A percentile compares a stretch with the other conserved stretches of the same genome.
Evolutionary conservation across 2,113 vertebrate species (phyloP).

Genomic region (Larimichthys crocea): DNA sequence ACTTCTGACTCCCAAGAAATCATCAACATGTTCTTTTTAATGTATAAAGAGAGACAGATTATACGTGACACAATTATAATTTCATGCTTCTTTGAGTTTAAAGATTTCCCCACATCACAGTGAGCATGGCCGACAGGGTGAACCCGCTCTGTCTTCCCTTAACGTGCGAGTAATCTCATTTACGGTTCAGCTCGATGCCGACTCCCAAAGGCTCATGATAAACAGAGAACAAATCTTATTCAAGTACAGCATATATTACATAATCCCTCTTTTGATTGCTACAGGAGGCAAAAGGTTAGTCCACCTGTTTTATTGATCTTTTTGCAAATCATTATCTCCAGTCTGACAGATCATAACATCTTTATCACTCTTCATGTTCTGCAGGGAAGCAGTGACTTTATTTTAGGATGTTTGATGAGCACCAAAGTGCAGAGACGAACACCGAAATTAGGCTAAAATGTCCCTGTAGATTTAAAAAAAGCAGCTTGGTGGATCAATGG

Average conservation of each 20-base stretch:
- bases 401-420: slow-evolving; percentile 1
- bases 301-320: slow-evolving; percentile 34
- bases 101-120: slow-evolving; percentile 12
- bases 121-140: slow-evolving; percentile 27
- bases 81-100: neutral
- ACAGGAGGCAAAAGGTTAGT: neutral
- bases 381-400: neutral
- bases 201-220: neutral
- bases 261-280: neutral
- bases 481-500: slow-evolving; percentile 28
- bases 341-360: slow-evolving; percentile 18
- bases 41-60: slow-evolving; percentile 4
- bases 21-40: neutral
- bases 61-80: slow-evolving; percentile 25
- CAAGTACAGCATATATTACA: neutral
- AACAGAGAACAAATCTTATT: neutral
- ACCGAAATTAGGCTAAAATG: slow-evolving; percentile 7
- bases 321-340: slow-evolving; percentile 25
- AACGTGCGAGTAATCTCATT: slow-evolving; percentile 49
- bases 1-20: neutral
- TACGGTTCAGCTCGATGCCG: slow-evolving; percentile 20
- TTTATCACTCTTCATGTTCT: neutral
- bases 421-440: neutral
- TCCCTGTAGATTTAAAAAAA: neutral
- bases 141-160: slow-evolving; percentile 28